A percentile compares a stretch with the other conserved stretches of the same genome.
These are phyloP conservation scores for Vanessa cardui DNA, from an alignment of 2,888 invertebrate species.

Conservation along the genomic window DNA sequence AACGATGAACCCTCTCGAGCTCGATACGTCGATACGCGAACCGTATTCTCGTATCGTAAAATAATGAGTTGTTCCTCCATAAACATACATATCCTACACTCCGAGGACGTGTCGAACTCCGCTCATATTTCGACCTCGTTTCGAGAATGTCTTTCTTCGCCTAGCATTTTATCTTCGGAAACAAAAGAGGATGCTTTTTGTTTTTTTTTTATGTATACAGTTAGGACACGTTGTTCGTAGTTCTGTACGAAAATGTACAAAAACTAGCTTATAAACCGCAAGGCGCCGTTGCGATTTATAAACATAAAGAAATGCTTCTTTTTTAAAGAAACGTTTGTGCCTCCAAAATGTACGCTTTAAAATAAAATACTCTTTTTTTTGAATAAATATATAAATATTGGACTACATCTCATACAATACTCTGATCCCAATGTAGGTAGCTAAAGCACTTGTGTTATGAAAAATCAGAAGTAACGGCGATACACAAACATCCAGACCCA, in stretches of 20 bases:
- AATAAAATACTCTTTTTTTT: neutral
- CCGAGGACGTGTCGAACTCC: constrained; percentile 23
- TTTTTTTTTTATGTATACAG: constrained; percentile 13
- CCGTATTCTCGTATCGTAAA: constrained; percentile 13
- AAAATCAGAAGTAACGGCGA: no score
- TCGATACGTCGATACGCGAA: constrained; percentile 28
- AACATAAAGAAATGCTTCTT: neutral
- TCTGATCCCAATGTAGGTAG: no score
- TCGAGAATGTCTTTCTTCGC: constrained; percentile 17
- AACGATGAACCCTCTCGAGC: constrained; percentile 14
- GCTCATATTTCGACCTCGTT: constrained; percentile 23
- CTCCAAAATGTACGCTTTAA: neutral
- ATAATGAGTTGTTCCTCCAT: constrained; percentile 18
- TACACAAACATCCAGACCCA: no score
- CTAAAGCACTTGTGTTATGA: no score
- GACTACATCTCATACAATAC: no score
- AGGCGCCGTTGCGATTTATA: neutral
- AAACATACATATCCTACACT: constrained; percentile 17
- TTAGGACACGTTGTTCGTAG: constrained; percentile 5
- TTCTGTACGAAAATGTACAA: neutral
- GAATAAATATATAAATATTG: no score
- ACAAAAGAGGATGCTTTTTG: constrained; percentile 8
- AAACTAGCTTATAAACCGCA: neutral
- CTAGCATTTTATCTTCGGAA: constrained; percentile 8
- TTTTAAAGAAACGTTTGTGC: neutral